phyloP scores from a whole-genome alignment of 2,113 vertebrate genomes.

The Euleptes europaea region DNA sequence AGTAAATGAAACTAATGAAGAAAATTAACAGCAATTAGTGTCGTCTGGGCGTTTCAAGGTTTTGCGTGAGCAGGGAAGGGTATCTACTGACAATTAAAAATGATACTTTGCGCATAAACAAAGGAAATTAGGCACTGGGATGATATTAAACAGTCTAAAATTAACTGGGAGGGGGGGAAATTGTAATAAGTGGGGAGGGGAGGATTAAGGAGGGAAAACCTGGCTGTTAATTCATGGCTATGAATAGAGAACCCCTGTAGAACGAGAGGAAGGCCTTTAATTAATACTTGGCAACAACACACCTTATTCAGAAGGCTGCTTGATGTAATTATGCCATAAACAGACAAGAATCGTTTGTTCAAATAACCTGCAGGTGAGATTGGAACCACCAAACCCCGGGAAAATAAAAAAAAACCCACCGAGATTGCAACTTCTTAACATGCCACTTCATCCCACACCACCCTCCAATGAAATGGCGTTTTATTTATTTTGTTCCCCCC shows the following conservation, averaged over 20 bases:
- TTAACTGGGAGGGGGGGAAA: conserved; percentile 42
- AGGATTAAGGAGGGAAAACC: conserved; percentile 58
- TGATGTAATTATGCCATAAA: conserved; percentile 66
- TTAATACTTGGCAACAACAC: conserved; percentile 65
- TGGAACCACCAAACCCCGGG: conserved; percentile 53
- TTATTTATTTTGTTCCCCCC: conserved; percentile 20
- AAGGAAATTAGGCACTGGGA: conserved; percentile 62
- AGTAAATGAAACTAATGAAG: conserved; percentile 80
- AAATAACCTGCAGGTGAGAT: conserved; percentile 73
- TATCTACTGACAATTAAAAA: conserved; percentile 29
- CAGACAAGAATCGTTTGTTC: conserved; percentile 69
- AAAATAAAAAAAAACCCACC: conserved; percentile 31
- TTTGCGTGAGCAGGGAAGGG: conserved; percentile 44
- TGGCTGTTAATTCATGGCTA: conserved; percentile 57
- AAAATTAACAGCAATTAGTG: conserved; percentile 76
- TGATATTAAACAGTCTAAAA: conserved; percentile 64
- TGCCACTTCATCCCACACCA: conserved; percentile 63
- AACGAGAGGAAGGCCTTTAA: conserved; percentile 60
- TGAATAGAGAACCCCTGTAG: conserved; percentile 50
- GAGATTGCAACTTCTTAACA: conserved; percentile 54
- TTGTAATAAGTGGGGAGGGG: conserved; percentile 62
- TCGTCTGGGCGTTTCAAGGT: conserved; percentile 9
- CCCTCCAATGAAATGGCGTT: conserved; percentile 21
- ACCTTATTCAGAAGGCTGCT: conserved; percentile 59
- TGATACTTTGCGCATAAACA: conserved; percentile 57